Percentiles rank a stretch among this genome's conserved stretches.
Evolutionary conservation across 2,113 vertebrate genomes (phyloP).

Genomic region (Labeo catla): DNA sequence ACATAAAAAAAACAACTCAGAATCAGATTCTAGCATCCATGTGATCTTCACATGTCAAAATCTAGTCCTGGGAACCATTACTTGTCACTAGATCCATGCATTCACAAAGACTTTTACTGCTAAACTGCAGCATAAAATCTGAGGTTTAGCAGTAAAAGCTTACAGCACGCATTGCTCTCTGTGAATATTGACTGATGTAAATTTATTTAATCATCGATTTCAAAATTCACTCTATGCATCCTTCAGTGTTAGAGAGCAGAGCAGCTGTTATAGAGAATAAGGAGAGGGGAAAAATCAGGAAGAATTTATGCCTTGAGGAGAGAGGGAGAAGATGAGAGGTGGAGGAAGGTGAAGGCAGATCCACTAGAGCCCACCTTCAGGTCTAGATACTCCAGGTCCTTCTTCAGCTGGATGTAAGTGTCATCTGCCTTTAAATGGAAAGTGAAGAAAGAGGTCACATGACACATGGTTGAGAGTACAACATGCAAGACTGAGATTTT

Average conservation of each 20-base stretch:
- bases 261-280: conserved; percentile 47
- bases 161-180: not conserved
- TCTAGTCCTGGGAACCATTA: not conserved
- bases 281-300: conserved; percentile 48
- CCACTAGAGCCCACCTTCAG: conserved; percentile 87
- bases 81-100: not conserved
- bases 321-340: conserved; percentile 51
- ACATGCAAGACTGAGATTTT: not conserved
- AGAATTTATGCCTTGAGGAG: conserved; percentile 24
- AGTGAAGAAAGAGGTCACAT: conserved; percentile 72
- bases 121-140: conserved; percentile 22
- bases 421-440: conserved; percentile 90
- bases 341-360: conserved; percentile 60
- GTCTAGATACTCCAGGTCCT: conserved; percentile 98
- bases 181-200: conserved; percentile 1
- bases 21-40: not conserved
- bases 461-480: conserved; percentile 49
- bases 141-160: not conserved
- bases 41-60: conserved; percentile 46
- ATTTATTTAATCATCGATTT: not conserved
- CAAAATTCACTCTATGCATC: not conserved
- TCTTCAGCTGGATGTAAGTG: conserved; percentile 97
- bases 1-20: conserved; percentile 10
- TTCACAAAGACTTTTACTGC: not conserved
- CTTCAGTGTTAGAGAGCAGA: conserved; percentile 7